Conservation (phyloP, 2,113 vertebrate genomes). For the Capreolus pygargus region DNA sequence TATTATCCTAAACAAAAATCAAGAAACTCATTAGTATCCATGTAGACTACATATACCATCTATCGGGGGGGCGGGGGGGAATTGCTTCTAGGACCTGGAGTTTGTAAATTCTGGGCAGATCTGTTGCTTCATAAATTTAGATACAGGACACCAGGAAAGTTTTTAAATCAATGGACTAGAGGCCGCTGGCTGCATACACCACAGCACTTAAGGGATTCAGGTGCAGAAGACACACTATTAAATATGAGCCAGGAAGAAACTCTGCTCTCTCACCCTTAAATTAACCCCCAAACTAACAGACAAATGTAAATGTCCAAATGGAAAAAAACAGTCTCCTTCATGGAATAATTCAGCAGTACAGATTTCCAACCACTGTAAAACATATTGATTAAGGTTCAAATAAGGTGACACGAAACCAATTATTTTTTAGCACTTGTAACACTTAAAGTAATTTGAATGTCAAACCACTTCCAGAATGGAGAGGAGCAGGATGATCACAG, state of each 20-base stretch:
- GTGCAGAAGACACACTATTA: not conserved
- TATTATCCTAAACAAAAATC: not conserved
- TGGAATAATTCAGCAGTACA: not conserved
- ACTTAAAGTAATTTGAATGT: constrained; percentile 18
- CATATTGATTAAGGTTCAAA: not conserved
- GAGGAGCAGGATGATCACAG: not conserved
- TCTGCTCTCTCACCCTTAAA: not conserved
- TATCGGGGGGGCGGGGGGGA: not conserved
- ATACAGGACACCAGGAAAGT: not conserved
- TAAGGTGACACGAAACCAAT: not conserved
- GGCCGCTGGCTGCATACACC: too few relatives aligned
- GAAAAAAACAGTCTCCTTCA: not conserved
- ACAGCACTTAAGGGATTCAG: not conserved
- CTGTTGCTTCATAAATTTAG: not conserved
- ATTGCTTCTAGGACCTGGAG: not conserved
- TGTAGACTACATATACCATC: not conserved
- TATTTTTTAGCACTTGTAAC: not conserved
- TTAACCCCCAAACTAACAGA: not conserved
- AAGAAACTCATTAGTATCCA: not conserved
- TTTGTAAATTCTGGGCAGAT: not conserved
- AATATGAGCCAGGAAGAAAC: not conserved
- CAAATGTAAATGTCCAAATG: not conserved
- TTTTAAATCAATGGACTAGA: not conserved
- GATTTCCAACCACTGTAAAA: not conserved
- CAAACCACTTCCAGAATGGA: constrained; percentile 20